Evolutionary conservation across 2,888 invertebrate species (phyloP).

Genomic region (Argyresthia albistria): DNA sequence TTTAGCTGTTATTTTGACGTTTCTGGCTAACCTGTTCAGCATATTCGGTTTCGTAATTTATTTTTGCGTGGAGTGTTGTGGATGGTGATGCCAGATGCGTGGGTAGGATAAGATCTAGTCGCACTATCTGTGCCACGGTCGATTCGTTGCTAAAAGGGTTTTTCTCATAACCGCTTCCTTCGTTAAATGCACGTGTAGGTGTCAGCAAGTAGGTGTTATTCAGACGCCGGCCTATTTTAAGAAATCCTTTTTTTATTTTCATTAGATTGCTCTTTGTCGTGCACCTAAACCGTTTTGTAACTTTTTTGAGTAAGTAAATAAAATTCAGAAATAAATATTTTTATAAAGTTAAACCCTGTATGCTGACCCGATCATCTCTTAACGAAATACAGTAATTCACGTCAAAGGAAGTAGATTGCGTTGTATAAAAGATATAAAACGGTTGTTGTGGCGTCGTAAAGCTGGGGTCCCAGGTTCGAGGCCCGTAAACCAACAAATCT

Average conservation of each 20-base stretch:
- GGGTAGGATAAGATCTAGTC: slow-evolving; percentile 31
- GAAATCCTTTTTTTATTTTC: slow-evolving; percentile 5
- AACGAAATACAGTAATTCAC: slow-evolving; percentile 1
- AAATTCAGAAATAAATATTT: too few relatives aligned
- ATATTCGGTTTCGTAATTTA: slow-evolving; percentile 21
- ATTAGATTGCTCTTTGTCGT: neutral
- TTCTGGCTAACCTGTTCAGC: too few relatives aligned
- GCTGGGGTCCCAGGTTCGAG: slow-evolving; percentile 52
- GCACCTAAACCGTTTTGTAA: too few relatives aligned
- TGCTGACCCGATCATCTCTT: too few relatives aligned
- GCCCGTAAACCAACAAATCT: slow-evolving; percentile 68
- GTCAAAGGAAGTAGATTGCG: slow-evolving; percentile 11
- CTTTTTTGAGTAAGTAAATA: too few relatives aligned
- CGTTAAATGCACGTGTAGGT: neutral
- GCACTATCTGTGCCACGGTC: slow-evolving; percentile 48
- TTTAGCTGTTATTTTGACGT: slow-evolving; percentile 17
- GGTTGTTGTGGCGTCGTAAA: slow-evolving; percentile 41
- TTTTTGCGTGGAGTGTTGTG: slow-evolving; percentile 21
- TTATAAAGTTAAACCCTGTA: too few relatives aligned
- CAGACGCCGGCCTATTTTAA: neutral
- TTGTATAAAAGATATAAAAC: slow-evolving; percentile 56
- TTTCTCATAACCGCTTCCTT: slow-evolving; percentile 30
- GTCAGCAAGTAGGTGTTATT: neutral
- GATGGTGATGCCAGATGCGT: slow-evolving; percentile 42
- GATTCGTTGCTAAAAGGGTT: slow-evolving; percentile 31